A percentile compares a stretch with the other conserved stretches of the same genome.
These are phyloP conservation scores for Leptodactylus fuscus DNA, from an alignment of 2,113 vertebrate genomes.

Conservation along the genomic window DNA sequence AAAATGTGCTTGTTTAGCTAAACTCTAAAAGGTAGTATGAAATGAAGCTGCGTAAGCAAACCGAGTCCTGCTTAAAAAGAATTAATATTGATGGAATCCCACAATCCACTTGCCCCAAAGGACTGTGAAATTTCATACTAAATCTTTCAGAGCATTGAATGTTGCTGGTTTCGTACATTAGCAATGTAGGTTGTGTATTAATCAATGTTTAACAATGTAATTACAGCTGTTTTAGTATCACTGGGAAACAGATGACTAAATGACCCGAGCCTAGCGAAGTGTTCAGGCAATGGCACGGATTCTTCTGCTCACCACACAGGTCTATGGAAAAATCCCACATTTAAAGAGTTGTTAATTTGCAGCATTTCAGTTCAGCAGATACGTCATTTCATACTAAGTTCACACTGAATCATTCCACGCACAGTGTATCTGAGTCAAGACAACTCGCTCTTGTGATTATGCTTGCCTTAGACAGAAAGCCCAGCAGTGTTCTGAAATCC, in stretches of 20 bases:
- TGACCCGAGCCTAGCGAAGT: constrained; percentile 87
- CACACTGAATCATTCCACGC: neutral
- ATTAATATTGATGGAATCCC: constrained; percentile 76
- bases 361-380: constrained; percentile 78
- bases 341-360: constrained; percentile 76
- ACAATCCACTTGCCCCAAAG: constrained; percentile 71
- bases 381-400: constrained; percentile 62
- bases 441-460: constrained; percentile 73
- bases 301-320: constrained; percentile 79
- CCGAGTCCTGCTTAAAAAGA: constrained; percentile 68
- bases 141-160: constrained; percentile 75
- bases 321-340: constrained; percentile 86
- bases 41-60: constrained; percentile 76
- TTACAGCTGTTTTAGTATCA: constrained; percentile 88
- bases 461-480: constrained; percentile 65
- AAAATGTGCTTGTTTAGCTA: constrained; percentile 74
- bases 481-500: constrained; percentile 65
- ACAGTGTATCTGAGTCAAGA: constrained; percentile 69
- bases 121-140: constrained; percentile 73
- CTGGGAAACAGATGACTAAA: constrained; percentile 91
- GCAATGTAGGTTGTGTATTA: constrained; percentile 86
- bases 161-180: constrained; percentile 77
- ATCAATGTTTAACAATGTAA: constrained; percentile 94
- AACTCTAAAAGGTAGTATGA: constrained; percentile 75
- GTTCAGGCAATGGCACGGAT: constrained; percentile 86